Conservation (phyloP, 2,113 vertebrate species). For the Hippocampus zosterae region DNA sequence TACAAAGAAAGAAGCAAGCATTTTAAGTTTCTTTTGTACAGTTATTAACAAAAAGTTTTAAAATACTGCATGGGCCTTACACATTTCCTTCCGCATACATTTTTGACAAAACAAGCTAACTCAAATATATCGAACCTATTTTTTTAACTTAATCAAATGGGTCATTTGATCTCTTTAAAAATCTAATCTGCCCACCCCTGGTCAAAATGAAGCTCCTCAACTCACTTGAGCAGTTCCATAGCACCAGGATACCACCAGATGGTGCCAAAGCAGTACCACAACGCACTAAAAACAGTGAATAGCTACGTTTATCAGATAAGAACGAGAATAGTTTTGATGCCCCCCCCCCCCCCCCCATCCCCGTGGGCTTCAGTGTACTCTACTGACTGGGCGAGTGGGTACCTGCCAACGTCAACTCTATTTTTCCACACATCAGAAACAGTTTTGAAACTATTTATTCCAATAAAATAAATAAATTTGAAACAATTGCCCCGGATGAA, state of each 20-base stretch:
- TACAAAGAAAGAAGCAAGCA: background rate
- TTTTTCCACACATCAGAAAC: constrained; percentile 57
- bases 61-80: no score
- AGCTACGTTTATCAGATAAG: background rate
- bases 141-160: no score
- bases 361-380: background rate
- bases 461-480: constrained; percentile 75
- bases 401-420: constrained; percentile 15
- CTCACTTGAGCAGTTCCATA: background rate
- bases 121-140: no score
- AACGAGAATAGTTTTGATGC: background rate
- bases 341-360: background rate
- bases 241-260: background rate
- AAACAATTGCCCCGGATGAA: constrained; percentile 25
- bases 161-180: no score
- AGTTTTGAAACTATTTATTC: constrained; percentile 74
- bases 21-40: background rate
- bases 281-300: background rate
- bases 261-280: background rate
- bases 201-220: background rate
- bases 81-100: no score
- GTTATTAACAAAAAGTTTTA: background rate
- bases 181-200: no score
- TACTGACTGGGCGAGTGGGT: background rate
- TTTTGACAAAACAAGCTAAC: no score